Conservation (phyloP, 2,113 vertebrate genomes). For the Scopus umbretta region DNA sequence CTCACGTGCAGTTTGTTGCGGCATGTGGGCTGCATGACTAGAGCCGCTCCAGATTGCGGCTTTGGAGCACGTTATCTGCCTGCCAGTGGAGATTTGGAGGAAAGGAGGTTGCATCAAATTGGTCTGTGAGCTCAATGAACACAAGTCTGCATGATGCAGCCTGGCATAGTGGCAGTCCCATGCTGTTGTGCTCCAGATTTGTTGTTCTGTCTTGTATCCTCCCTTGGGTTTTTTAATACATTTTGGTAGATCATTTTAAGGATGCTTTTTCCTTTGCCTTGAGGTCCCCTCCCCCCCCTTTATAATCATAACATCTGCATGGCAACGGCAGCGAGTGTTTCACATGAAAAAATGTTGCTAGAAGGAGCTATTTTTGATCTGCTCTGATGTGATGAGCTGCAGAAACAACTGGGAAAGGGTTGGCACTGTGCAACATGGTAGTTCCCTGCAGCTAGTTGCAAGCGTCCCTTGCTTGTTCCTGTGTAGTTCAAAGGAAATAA, state of each 20-base stretch:
- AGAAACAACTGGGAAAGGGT: background rate
- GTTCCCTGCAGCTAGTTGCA: background rate
- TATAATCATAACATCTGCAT: background rate
- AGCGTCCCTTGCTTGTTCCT: background rate
- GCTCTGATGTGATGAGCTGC: background rate
- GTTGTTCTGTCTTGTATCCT: background rate
- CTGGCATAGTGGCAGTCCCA: background rate
- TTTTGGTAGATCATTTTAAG: background rate
- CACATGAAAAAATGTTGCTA: background rate
- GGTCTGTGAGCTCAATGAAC: background rate
- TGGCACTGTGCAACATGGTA: background rate
- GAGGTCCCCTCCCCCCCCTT: background rate
- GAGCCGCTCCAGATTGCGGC: background rate
- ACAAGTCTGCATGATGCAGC: background rate
- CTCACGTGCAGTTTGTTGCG: background rate
- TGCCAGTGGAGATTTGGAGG: background rate
- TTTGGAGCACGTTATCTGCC: background rate
- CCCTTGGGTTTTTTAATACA: background rate
- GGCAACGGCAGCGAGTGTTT: background rate
- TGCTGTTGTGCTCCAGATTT: background rate
- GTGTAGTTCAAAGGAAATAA: background rate
- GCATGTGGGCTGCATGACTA: background rate
- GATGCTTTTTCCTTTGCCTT: background rate
- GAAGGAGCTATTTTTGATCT: background rate
- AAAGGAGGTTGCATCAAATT: background rate